phyloP scores from a whole-genome alignment of 2,113 vertebrate species.

The Cathartes aura region DNA sequence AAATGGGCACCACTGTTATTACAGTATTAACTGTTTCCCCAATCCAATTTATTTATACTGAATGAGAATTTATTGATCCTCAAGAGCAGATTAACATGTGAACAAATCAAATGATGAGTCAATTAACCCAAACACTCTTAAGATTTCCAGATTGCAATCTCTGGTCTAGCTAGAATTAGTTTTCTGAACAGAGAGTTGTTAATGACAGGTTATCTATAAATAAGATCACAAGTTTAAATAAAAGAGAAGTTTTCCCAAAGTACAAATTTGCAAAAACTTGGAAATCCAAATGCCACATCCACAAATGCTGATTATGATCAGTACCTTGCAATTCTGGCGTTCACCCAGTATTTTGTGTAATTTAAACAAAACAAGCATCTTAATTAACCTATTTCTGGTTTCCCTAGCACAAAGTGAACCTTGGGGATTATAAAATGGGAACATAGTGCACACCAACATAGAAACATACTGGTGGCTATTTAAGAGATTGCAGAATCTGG shows the following conservation, averaged over 20 bases:
- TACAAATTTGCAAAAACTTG: not conserved
- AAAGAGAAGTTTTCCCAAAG: not conserved
- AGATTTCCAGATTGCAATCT: not conserved
- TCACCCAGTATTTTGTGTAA: not conserved
- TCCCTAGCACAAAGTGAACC: not conserved
- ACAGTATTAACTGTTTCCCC: not conserved
- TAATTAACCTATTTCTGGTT: not conserved
- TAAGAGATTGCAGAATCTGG: not conserved
- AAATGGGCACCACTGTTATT: not conserved
- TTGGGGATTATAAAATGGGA: not conserved
- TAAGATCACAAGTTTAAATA: not conserved
- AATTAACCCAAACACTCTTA: not conserved
- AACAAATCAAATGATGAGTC: constrained; percentile 13
- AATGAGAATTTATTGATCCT: constrained; percentile 36
- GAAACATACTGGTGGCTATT: not conserved
- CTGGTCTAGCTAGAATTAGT: not conserved
- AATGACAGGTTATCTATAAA: not conserved
- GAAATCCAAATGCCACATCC: not conserved
- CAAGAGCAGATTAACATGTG: constrained; percentile 1
- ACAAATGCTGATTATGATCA: not conserved
- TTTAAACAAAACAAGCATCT: not conserved
- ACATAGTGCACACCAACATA: not conserved
- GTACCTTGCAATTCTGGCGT: not conserved
- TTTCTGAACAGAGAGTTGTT: not conserved
- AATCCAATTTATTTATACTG: not conserved